These are phyloP conservation scores for Lagopus leucura DNA, from an alignment of 2,113 vertebrate species.

Conservation along the genomic window DNA sequence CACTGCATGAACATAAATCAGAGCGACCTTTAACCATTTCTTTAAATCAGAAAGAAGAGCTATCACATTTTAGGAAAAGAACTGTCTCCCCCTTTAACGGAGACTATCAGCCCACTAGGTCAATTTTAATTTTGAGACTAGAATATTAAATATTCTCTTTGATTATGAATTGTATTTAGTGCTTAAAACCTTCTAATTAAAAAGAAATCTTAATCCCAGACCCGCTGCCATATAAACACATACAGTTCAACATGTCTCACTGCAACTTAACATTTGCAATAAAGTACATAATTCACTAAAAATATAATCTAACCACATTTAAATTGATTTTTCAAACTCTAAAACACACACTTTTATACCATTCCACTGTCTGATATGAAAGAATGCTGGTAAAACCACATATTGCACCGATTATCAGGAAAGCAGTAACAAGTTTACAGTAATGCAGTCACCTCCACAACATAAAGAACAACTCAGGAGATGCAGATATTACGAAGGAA, in stretches of 20 bases:
- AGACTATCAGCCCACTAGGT: neutral
- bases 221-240: neutral
- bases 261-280: neutral
- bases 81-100: neutral
- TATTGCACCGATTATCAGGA: neutral
- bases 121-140: slow-evolving; percentile 49
- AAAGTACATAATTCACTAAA: slow-evolving; percentile 20
- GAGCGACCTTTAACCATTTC: slow-evolving; percentile 36
- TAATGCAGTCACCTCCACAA: neutral
- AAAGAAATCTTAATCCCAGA: neutral
- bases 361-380: neutral
- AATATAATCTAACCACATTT: neutral
- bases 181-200: slow-evolving; percentile 57
- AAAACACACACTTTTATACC: neutral
- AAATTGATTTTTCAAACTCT: neutral
- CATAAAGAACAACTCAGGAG: neutral
- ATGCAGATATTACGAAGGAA: neutral
- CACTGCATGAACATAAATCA: slow-evolving; percentile 43
- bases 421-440: neutral
- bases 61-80: slow-evolving; percentile 24
- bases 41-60: slow-evolving; percentile 37
- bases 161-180: slow-evolving; percentile 43
- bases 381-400: neutral
- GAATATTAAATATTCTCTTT: slow-evolving; percentile 45
- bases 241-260: neutral